Evolutionary conservation across 2,797 vertebrate genomes (phyloP), one percentile per base, ranked within the genome.

Genomic region (Muscicapa comitata): DNA sequence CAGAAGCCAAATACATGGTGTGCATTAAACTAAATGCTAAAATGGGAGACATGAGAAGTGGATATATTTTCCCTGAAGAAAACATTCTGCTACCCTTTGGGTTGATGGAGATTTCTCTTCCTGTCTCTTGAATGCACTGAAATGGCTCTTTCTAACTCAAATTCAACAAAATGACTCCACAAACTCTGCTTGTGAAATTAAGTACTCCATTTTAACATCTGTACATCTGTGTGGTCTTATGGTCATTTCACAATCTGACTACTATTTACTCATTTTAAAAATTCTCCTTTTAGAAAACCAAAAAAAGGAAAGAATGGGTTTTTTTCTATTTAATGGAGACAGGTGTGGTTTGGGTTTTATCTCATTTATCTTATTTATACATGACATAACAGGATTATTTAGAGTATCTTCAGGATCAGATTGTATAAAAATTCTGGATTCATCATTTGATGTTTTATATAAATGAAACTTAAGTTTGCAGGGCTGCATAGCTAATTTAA

Each of bases 11-110:
- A 95, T 80, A 78, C 72, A 93, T 86, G 93, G 81, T 42, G 18
- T 93, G 73, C 24, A 79, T 95, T 96, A 91, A 95, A 92, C 53
- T 91, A 96, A 95, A 73, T 92, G 71, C 48, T 94, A 92, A 96
- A 95, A 83, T 81, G 57, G 21, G 84, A 94, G 37, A 76, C 79
- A 94, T 81, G 70, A 82, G 65, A 88, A 75, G 35, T 31, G 37
- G 53, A 66, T 76, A 65, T 4, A 29, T 95, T 91, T 82, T 87
- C 93, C 84, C 89, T 53, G 48, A 92, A 89, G 71, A 93, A 87
- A 55, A 76, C 48, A 45, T 93, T 85, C 67, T 76, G 17, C 24
- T 92, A 45, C 62, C 47, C 55, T 48, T 87, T 82, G 33, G 7
- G 37, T 73, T 89, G 51, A 76, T 54, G 47, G 71, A 85, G 18